Evolutionary conservation across 2,797 vertebrate genomes (phyloP).

Genomic region (Sternarchorhynchus goeldii): DNA sequence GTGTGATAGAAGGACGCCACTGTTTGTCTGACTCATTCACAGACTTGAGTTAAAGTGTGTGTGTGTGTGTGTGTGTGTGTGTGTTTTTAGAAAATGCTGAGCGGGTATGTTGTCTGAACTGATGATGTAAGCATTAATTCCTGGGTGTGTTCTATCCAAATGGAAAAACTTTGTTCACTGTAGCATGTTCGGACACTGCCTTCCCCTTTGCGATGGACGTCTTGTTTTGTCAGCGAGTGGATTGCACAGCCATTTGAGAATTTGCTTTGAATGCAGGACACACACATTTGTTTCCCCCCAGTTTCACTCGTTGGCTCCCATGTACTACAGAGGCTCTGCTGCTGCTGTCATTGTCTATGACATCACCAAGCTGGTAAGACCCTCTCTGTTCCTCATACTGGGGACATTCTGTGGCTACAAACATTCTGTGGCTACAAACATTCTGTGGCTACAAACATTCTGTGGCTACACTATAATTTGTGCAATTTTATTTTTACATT

Average conservation of each 20-base stretch:
- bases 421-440: not conserved
- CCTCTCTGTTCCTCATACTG: not conserved
- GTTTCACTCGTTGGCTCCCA: slow-evolving; percentile 98
- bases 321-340: slow-evolving; percentile 97
- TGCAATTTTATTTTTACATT: no score
- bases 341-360: slow-evolving; percentile 98
- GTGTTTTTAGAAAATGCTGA: slow-evolving; percentile 24
- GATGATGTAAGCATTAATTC: slow-evolving; percentile 47
- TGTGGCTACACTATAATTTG: not conserved
- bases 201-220: slow-evolving; percentile 14
- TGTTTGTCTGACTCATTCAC: slow-evolving; percentile 12
- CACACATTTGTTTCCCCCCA: slow-evolving; percentile 55
- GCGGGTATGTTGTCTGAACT: slow-evolving; percentile 48
- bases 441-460: not conserved
- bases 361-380: slow-evolving; percentile 94
- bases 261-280: not conserved
- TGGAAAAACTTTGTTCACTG: slow-evolving; percentile 33
- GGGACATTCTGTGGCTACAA: not conserved
- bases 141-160: slow-evolving; percentile 43
- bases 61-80: not conserved
- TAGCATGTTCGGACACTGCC: not conserved
- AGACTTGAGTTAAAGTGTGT: slow-evolving; percentile 16
- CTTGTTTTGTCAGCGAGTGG: not conserved
- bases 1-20: not conserved
- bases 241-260: not conserved